These are phyloP conservation scores for Hyles euphorbiae DNA, from an alignment of 1,140 invertebrate species.

Conservation along the genomic window DNA sequence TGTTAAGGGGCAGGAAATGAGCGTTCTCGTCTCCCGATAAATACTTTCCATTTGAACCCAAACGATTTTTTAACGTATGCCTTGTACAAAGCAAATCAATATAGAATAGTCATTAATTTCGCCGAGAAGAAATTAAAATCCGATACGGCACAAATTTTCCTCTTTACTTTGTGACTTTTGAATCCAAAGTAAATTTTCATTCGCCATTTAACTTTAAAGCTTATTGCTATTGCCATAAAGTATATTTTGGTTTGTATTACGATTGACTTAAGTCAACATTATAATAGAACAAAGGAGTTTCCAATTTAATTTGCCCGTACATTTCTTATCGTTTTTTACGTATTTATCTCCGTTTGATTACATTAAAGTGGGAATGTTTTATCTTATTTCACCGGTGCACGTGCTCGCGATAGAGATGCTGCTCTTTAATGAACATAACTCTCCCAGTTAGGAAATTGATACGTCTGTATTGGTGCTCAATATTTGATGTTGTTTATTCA, in stretches of 20 bases:
- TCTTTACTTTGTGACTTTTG: conserved; percentile 17
- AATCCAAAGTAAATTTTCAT: conserved; percentile 16
- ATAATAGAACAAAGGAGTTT: conserved; percentile 37
- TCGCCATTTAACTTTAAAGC: conserved; percentile 14
- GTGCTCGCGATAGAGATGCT: too few species aligned
- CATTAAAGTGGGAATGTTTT: conserved; percentile 55
- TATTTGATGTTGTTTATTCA: too few species aligned
- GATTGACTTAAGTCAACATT: conserved; percentile 23
- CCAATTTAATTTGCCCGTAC: conserved; percentile 68
- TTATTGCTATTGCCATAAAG: conserved; percentile 1
- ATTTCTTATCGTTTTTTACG: conserved; percentile 61
- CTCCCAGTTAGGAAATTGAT: too few species aligned
- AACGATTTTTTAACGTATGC: conserved; percentile 56
- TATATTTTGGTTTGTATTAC: conserved; percentile 9
- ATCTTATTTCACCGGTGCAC: neutral
- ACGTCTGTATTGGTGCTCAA: too few species aligned
- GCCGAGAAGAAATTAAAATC: conserved; percentile 66
- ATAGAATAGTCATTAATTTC: conserved; percentile 65
- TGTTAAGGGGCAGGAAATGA: neutral
- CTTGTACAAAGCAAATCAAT: conserved; percentile 31
- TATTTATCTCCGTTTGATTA: conserved; percentile 68
- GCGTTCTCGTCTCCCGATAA: neutral
- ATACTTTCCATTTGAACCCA: conserved; percentile 28
- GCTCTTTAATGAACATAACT: too few species aligned
- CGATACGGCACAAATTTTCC: conserved; percentile 70